Evolutionary conservation across 2,888 invertebrate species (phyloP).

Genomic region (Deroplatys truncata): DNA sequence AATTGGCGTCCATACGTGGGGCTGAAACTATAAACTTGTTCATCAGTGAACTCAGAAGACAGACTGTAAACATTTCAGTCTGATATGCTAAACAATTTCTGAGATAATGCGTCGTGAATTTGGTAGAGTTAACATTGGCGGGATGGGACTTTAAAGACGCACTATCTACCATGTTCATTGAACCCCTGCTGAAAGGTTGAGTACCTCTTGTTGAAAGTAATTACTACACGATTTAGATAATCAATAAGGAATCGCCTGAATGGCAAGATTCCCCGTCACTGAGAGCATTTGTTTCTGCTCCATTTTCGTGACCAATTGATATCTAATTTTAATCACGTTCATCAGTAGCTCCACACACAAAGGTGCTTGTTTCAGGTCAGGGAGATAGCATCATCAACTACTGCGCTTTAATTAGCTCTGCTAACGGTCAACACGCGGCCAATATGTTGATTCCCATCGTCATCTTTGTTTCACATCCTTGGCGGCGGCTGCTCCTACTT

Average conservation of each 20-base stretch:
- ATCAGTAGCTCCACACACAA: not conserved
- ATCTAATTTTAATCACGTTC: not conserved
- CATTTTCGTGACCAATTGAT: not conserved
- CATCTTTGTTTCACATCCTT: too few species aligned
- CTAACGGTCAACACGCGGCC: not conserved
- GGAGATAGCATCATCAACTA: not conserved
- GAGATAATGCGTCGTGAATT: too few species aligned
- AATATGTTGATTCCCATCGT: not conserved
- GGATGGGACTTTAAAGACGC: too few species aligned
- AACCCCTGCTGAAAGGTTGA: not conserved
- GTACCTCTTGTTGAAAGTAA: not conserved
- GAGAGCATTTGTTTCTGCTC: not conserved
- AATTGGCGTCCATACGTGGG: too few species aligned
- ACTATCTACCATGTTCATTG: not conserved
- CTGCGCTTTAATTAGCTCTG: not conserved
- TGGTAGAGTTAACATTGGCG: too few species aligned
- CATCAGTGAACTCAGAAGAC: too few species aligned
- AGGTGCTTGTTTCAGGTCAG: not conserved
- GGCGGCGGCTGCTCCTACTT: too few species aligned
- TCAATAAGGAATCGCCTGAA: too few species aligned
- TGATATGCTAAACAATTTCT: too few species aligned
- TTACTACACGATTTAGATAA: not conserved
- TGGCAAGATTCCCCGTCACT: not conserved
- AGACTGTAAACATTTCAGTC: too few species aligned
- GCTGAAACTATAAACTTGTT: too few species aligned